Evolutionary conservation across 37 sponge, comb jelly and placozoan genomes (phyloP).

Genomic region (Aphrocallistes beatrix): DNA sequence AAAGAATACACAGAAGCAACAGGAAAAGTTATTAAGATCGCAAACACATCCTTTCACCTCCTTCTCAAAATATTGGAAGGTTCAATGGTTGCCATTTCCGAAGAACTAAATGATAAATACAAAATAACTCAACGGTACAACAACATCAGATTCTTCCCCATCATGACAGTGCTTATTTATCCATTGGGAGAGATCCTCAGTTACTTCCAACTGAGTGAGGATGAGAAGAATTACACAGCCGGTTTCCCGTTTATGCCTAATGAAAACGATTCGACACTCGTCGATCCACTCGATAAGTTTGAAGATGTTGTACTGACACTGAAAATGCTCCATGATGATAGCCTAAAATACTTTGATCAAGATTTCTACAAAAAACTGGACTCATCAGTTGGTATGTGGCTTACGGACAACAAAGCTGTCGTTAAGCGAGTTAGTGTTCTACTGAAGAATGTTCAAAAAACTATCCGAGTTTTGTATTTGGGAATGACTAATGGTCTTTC

Average conservation of each 20-base stretch:
- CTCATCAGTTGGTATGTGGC: neutral
- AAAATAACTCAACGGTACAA: neutral
- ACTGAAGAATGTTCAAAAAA: neutral
- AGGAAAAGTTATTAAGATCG: neutral
- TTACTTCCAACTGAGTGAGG: neutral
- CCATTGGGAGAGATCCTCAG: constrained; percentile 2
- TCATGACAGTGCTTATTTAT: neutral
- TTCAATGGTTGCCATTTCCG: neutral
- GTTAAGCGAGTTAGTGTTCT: neutral
- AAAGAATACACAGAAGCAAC: neutral
- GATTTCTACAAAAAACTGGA: neutral
- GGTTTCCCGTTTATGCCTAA: neutral
- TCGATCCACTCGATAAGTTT: neutral
- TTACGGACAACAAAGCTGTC: neutral
- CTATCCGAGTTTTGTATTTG: neutral
- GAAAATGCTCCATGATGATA: neutral
- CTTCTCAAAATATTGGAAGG: neutral
- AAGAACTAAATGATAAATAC: neutral
- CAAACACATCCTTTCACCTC: neutral
- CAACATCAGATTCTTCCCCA: neutral
- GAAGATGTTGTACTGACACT: neutral
- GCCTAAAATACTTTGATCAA: neutral
- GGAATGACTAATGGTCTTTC: neutral
- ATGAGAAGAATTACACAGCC: neutral
- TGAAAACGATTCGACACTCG: neutral